Base-by-base conservation (phyloP, 92 coral and sea anemone genomes). In the Blastomussa wellsi region DNA sequence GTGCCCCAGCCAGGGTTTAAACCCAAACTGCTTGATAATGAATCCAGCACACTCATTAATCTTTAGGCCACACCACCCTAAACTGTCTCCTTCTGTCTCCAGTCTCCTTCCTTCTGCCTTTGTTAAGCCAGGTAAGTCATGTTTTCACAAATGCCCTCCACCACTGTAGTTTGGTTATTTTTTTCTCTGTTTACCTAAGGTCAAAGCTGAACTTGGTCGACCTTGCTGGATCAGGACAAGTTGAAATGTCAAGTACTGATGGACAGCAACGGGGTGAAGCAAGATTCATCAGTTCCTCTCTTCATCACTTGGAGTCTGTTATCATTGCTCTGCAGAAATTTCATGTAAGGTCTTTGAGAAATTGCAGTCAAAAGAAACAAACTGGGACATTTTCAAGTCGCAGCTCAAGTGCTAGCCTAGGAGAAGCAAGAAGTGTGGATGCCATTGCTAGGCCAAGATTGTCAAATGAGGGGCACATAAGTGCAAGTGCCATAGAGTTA, bases 141-240 rank as follows among this genome's bases (percentile, higher is more conserved):
- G 19, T 15, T 22, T 5, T 51, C 3, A 51, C 57, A 0, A 51
- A 2, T 51, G 57, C 57, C 57, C n/a, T n/a, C n/a, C 32, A 33
- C 24, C 7, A 16, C 22, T 5, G 17, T 28, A 32, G 36, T 68
- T 14, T n/a, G 37, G 8, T 68, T 24, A 3, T 0, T 31, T 62
- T 62, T 57, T 57, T 57, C 26, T 19, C 74, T 33, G 12, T 69
- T 36, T 16, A 69, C 44, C 44, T 5, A 35, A 92, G 95, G 67
- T 92, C 95, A 44, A 92, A 92, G 79, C 85, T 92, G 31, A 79
- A 89, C 62, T 52, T 92, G 28, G 95, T 92, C 31, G 95, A 92
- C 53, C 77, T 92, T 0, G 95, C 92, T 24, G 95, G 95, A 13
- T 92, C 95, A 17, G 90, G 89, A 44, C 67, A 77, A 31, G 35